phyloP scores from a whole-genome alignment of 2,113 vertebrate genomes.

The Sturnira hondurensis region DNA sequence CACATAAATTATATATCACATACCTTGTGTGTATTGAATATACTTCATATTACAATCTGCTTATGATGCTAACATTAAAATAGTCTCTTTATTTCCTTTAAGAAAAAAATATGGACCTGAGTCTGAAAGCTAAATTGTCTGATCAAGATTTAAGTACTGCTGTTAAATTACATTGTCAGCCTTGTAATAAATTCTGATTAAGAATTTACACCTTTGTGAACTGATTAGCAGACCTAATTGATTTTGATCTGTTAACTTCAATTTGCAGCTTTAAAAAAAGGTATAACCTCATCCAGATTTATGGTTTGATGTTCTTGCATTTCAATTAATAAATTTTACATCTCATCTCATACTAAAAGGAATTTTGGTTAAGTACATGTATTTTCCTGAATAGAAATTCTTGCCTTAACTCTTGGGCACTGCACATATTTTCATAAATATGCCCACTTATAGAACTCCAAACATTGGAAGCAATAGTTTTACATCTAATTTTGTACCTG shows the following conservation, averaged over 20 bases:
- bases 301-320: constrained; percentile 31
- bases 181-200: constrained; percentile 69
- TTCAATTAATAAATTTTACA: constrained; percentile 47
- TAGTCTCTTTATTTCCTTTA: neutral
- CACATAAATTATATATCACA: neutral
- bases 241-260: constrained; percentile 72
- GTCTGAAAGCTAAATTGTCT: constrained; percentile 21
- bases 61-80: neutral
- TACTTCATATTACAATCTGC: neutral
- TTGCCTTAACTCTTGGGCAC: neutral
- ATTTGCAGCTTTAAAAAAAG: constrained; percentile 68
- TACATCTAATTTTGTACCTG: neutral
- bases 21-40: neutral
- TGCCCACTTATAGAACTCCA: neutral
- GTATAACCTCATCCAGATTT: constrained; percentile 18
- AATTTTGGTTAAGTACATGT: neutral
- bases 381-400: neutral
- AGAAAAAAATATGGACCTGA: neutral
- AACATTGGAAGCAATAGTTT: neutral
- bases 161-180: constrained; percentile 54
- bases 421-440: neutral
- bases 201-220: constrained; percentile 66
- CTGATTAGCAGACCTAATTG: constrained; percentile 63
- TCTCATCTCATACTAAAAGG: neutral
- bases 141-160: constrained; percentile 51